Base-by-base conservation (phyloP, 2,113 vertebrate species). In the Glareola pratincola region DNA sequence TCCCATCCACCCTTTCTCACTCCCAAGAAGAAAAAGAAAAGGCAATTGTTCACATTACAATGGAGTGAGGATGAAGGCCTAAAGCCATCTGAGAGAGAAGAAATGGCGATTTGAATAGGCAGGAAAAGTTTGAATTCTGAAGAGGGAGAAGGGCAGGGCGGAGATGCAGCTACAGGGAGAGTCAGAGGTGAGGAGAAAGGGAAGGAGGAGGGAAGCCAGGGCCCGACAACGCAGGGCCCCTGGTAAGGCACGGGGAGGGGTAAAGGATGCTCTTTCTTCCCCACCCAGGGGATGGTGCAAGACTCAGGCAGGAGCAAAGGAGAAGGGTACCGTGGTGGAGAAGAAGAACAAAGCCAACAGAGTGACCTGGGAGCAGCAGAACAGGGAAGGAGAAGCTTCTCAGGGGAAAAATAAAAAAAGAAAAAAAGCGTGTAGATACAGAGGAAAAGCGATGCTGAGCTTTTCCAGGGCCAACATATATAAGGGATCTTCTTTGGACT, bases 221-320 rank as follows among this genome's bases (percentile, higher is more conserved):
- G 23, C 34, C 34, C 2, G 6, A 27, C 17, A 15, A 3, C 3
- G 23, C n/a, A 37, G 75, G 66, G 36, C 48, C 2, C 0, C 21
- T 50, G 37, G 67, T 23, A 53, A 51, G 53, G 24, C 57, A 34
- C 26, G 36, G 24, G 8, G 39, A 64, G 21, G 54, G 23, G 45
- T 23, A 41, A 71, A 37, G 2, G 5, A 8, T 7, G 59, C n/a
- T 74, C 39, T 54, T 78, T 74, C 39, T 54, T 78, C 37, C 27
- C 32, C 20, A 41, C 20, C 30, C 22, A 41, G 22, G 51, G 29
- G 12, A 64, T n/a, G 62, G 9, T 54, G 62, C 41, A 63, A 16
- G 43, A 39, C 76, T 27, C 0, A 3, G 88, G 39, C 60, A 81
- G 54, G n/a, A 67, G 21, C 14, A 24, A 14, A 72, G 60, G 26